phyloP scores from a whole-genome alignment of 2,888 invertebrate species.

The Fissipunctia ypsillon region DNA sequence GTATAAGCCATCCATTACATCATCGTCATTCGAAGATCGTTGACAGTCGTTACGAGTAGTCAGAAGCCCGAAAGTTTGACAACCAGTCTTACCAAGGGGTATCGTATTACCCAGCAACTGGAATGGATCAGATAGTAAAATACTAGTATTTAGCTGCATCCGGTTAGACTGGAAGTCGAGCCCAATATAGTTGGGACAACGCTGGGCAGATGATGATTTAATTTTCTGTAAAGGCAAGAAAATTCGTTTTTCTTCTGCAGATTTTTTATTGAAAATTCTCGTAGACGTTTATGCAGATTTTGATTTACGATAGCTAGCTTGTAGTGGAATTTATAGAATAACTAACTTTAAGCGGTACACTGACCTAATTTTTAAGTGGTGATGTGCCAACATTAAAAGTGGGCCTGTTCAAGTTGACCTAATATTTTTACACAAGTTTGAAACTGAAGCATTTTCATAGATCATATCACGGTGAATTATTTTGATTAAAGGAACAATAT shows the following conservation, averaged over 20 bases:
- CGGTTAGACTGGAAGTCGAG: neutral
- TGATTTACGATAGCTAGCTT: neutral
- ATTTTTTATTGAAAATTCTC: conserved; percentile 2
- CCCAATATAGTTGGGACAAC: too few relatives aligned
- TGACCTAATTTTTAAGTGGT: conserved; percentile 28
- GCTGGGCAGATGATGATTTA: neutral
- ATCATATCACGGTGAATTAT: neutral
- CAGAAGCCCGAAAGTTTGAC: neutral
- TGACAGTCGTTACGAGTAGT: neutral
- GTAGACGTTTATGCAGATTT: conserved; percentile 23
- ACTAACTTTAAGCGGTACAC: conserved; percentile 10
- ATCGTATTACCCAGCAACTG: neutral
- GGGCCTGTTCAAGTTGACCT: conserved; percentile 10
- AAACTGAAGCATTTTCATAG: neutral
- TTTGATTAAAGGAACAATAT: neutral
- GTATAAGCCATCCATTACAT: neutral
- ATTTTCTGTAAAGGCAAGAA: neutral
- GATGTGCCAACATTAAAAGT: conserved; percentile 40
- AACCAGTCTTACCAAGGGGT: neutral
- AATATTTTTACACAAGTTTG: conserved; percentile 1
- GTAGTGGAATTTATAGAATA: conserved; percentile 10
- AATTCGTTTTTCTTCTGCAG: neutral
- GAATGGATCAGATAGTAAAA: neutral
- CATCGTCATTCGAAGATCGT: neutral
- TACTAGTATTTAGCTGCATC: neutral